Percentiles rank a stretch among this genome's conserved stretches.
Evolutionary conservation across 2,113 vertebrate genomes (phyloP).

Genomic region (Lathamus discolor): DNA sequence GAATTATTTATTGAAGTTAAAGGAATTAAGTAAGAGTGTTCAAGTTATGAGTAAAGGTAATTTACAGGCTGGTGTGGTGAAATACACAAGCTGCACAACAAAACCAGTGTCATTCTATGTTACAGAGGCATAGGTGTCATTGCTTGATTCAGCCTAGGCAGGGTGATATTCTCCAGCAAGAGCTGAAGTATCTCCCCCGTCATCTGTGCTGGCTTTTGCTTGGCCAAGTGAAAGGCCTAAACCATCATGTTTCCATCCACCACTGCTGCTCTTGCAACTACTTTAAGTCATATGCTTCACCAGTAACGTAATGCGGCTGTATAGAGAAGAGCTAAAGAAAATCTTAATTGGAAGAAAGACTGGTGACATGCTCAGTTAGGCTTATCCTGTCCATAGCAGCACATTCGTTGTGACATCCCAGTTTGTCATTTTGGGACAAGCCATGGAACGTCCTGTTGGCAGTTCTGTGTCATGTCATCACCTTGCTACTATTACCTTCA

Average conservation of each 20-base stretch:
- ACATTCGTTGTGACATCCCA: rapidly evolving
- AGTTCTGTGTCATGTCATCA: neutral
- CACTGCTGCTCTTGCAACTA: neutral
- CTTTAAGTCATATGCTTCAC: neutral
- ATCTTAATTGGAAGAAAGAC: neutral
- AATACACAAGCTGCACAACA: too few species aligned
- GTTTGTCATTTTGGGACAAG: too few species aligned
- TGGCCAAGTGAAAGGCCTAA: neutral
- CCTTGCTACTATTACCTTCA: neutral
- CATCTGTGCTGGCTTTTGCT: neutral
- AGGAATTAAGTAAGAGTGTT: neutral
- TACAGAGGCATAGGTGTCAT: neutral
- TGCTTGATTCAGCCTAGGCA: neutral
- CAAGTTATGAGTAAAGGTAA: neutral
- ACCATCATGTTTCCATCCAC: neutral
- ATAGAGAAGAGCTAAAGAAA: neutral
- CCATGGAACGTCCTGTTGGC: neutral
- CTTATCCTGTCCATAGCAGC: neutral
- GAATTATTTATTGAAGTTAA: neutral
- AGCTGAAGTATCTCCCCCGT: neutral
- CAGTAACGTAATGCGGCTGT: neutral
- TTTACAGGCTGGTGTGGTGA: neutral
- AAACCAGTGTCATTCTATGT: neutral
- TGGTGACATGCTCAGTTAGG: neutral
- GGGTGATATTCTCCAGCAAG: neutral